Conservation (phyloP, 1,140 invertebrate genomes). For the Metaphire vulgaris region DNA sequence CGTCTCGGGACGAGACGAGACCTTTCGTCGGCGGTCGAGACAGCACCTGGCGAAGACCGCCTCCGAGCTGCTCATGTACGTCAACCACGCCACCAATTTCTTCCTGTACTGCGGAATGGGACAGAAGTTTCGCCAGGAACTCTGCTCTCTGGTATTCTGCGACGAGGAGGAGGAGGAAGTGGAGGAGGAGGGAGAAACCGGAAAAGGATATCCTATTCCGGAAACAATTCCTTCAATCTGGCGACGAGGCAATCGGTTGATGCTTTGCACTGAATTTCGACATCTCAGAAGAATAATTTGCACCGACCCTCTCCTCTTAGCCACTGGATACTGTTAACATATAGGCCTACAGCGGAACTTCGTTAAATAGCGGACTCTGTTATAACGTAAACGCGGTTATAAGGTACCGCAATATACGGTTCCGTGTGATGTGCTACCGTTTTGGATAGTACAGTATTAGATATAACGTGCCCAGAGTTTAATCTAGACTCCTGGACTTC, state of each 20-base stretch:
- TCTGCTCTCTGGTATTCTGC: neutral
- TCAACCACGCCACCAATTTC: constrained; percentile 35
- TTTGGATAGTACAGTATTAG: too few species aligned
- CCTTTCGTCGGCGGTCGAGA: constrained; percentile 17
- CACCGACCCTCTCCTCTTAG: too few species aligned
- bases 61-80: constrained; percentile 36
- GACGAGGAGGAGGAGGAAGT: too few species aligned
- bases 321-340: too few species aligned
- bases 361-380: too few species aligned
- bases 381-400: too few species aligned
- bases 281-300: too few species aligned
- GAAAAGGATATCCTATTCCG: neutral
- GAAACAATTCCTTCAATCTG: neutral
- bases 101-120: constrained; percentile 32
- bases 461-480: too few species aligned
- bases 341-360: too few species aligned
- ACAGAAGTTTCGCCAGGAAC: constrained; percentile 27
- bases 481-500: too few species aligned
- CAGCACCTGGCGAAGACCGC: constrained; percentile 37
- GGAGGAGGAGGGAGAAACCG: neutral
- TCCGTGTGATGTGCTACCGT: too few species aligned
- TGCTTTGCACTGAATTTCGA: neutral
- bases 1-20: constrained; percentile 26
- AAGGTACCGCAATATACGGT: too few species aligned
- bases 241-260: neutral